Base-by-base conservation (phyloP, 64 coral and sea anemone species). In the Montipora capricornis region DNA sequence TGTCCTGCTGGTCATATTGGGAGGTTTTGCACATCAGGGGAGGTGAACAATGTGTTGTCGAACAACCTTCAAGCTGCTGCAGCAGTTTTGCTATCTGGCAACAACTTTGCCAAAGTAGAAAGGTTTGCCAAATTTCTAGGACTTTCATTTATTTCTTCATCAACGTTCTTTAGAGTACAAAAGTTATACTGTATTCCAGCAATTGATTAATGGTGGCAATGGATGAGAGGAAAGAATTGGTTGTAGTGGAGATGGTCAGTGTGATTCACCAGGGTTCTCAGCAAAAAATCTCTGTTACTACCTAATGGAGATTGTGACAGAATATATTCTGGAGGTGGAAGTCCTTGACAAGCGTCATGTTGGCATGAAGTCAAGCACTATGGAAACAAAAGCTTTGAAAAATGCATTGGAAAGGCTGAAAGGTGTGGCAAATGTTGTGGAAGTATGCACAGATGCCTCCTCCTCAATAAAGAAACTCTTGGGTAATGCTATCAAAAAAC, bases 151-250 rank as follows among this genome's bases (percentile, higher is more conserved):
- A 29, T 91, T 77, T 82, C 77, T 59, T 44, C 60, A 20, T 80
- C 53, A 24, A 92, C 81, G n/a, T 92, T 87, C 69, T 92, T 57
- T 22, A 19, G 81, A 20, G 90, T 92, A 15, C 90, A 92, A 24
- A n/a, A 70, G 8, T 71, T 76, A 2, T 87, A 77, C 26, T 58
- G 20, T 12, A 87, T 92, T 6, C 80, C 90, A 53, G 80, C n/a
- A 6, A 85, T 86, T 15, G 80, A 92, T 10, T 20, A 92, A 45
- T 92, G 64, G 90, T 92, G 90, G 80, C 17, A 64, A 15, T 64
- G 60, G 60, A 64, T 64, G 60, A 64, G 60, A 64, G 13, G 60
- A 9, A 46, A 58, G 22, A 48, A 48, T 5, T 82, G 80, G 89
- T 64, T 64, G 60, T 64, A 64, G 60, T 64, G 60, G 60, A 13